Evolutionary conservation across 1,140 invertebrate species (phyloP), one percentile per base, ranked within the genome.

Genomic region (Lasioglossum albipes): DNA sequence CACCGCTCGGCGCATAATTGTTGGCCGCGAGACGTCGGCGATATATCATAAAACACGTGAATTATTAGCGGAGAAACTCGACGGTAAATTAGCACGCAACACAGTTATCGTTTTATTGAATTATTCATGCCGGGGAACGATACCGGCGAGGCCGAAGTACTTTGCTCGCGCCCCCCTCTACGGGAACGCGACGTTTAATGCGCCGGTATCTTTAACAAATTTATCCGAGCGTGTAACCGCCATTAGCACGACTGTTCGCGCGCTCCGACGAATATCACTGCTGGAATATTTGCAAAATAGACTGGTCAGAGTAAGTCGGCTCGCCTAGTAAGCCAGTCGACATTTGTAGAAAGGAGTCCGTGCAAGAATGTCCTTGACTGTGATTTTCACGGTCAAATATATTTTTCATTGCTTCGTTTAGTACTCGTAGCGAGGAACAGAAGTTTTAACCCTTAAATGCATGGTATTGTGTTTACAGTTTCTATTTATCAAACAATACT

Each of bases 31-130:
- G 52, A 80, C 77, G 82, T 68, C 84, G 54, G 71, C 71, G 72
- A 83, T 86, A 79, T 85, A 86, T 86, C 84, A 85, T 76, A 76
- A 86, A 85, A 62, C 77, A 61, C 57, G 73, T 86, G 84, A 85
- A 85, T 86, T 86, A 86, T 86, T 86, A 86, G 83, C 73, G 75
- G 61, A 82, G 84, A 85, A 79, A 86, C 84, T 84, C 72, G 80
- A 79, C 80, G 78, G 66, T 75, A 75, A 86, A 86, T 86, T 86
- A 86, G 81, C 84, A 86, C 84, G 84, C 84, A 71, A 86, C 83
- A 71, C 62, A 31, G 84, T 86, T 86, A 86, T 86, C 84, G 84
- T 85, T 85, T 86, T 82, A 85, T 85, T 86, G 84, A 86, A 86
- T 85, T 85, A 86, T 86, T 86, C 84, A 86, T 86, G 65, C 9